phyloP scores from a whole-genome alignment of 1,140 invertebrate species.

The Zaprionus ghesquierei region DNA sequence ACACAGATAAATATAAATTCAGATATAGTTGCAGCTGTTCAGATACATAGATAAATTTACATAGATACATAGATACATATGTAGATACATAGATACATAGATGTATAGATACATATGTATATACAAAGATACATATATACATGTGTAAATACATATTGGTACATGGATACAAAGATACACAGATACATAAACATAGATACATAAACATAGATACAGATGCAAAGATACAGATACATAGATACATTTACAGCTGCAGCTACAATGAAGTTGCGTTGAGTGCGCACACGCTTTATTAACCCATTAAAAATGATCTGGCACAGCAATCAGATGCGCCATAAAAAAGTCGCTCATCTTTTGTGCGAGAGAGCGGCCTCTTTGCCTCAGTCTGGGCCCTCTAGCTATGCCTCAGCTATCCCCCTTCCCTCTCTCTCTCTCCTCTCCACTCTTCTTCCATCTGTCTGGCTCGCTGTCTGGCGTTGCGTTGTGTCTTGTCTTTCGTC shows the following conservation, averaged over 20 bases:
- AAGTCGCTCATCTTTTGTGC: conserved; percentile 10
- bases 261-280: conserved; percentile 7
- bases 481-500: conserved; percentile 1
- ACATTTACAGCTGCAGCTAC: background rate
- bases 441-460: background rate
- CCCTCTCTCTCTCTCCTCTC: background rate
- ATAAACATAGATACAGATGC: background rate
- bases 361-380: too few relatives aligned
- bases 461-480: conserved; percentile 1
- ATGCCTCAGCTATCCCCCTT: background rate
- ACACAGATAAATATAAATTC: background rate
- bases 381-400: background rate
- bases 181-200: too few relatives aligned
- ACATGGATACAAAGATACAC: too few relatives aligned
- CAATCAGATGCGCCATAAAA: conserved; percentile 20
- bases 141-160: too few relatives aligned
- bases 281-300: conserved; percentile 58
- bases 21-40: background rate
- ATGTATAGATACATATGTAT: too few relatives aligned
- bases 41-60: too few relatives aligned
- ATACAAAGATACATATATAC: too few relatives aligned
- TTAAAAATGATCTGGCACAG: conserved; percentile 36
- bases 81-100: too few relatives aligned
- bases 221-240: background rate
- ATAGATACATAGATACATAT: too few relatives aligned